Conservation (phyloP, 2,888 invertebrate genomes). For the Erpobdella octoculata region DNA sequence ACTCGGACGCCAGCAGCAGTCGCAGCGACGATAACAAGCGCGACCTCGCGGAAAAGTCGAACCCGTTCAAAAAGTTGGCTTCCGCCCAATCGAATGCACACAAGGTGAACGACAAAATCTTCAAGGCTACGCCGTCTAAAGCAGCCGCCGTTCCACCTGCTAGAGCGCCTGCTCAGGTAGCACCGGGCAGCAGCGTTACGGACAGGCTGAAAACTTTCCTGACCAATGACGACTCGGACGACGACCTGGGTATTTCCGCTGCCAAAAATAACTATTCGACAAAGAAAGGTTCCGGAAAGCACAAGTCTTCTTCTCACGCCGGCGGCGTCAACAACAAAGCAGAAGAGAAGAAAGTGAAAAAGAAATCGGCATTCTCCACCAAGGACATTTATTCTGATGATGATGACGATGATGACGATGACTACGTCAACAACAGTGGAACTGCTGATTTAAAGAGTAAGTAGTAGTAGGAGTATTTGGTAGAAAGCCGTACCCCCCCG, state of each 20-base stretch:
- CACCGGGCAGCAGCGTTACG: no score
- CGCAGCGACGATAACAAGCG: neutral
- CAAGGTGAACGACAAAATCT: neutral
- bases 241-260: neutral
- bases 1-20: neutral
- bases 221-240: neutral
- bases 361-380: neutral
- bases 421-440: neutral
- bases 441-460: neutral
- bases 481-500: no score
- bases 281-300: neutral
- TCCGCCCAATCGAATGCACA: neutral
- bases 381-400: neutral
- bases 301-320: neutral
- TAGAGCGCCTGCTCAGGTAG: neutral
- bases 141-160: neutral
- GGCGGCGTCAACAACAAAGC: neutral
- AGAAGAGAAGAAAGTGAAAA: neutral
- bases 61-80: no score
- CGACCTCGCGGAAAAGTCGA: neutral
- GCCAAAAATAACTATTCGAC: neutral
- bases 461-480: neutral
- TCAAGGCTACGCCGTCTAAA: neutral
- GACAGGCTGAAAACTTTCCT: neutral
- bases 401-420: slow-evolving; percentile 6